Base-by-base conservation (phyloP, 2,797 vertebrate species). In the Hoplostethus atlanticus region DNA sequence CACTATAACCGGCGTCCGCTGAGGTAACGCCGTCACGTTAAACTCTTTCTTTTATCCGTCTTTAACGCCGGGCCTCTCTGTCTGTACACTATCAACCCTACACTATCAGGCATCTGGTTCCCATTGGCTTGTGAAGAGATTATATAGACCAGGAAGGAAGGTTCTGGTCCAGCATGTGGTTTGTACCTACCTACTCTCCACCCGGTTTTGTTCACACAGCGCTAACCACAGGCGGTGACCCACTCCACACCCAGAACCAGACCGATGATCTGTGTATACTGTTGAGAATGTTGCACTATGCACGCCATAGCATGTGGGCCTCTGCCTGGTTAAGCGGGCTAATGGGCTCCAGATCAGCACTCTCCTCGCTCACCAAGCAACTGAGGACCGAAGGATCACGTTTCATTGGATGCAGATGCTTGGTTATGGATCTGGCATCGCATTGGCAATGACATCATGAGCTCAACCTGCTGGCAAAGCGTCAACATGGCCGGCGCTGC, bases 381-480 rank as follows among this genome's bases (percentile, higher is more conserved):
- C 75, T 17, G n/a, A 66, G 55, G 55, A 21, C 47, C 47, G 13
- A 10, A 28, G 71, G 71, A 84, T 89, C 76, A 11, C 0, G n/a
- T 89, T 87, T 86, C 77, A 90, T 84, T 78, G 64, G 67, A 69
- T 67, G 58, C 92, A 92, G 83, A 90, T 86, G 86, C 46, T 57
- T 48, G 68, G 67, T 71, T 60, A 61, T 64, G 68, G 73, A 91
- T 80, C 80, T 74, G 83, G 73, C 80, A 56, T 79, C 77, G 71
- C 69, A 81, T 71, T 82, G 73, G 56, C 57, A 42, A 53, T 90
- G 89, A 92, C 83, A 88, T 90, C 84, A 90, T 83, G 46, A 71
- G 73, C 71, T 79, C 65, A 62, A 78, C 64, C 77, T 73, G 70
- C 70, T 42, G 10, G 62, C 78, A 61, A 50, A 38, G 61, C 6